Conservation (phyloP, 2,888 invertebrate species). For the Drosophila borealis region DNA sequence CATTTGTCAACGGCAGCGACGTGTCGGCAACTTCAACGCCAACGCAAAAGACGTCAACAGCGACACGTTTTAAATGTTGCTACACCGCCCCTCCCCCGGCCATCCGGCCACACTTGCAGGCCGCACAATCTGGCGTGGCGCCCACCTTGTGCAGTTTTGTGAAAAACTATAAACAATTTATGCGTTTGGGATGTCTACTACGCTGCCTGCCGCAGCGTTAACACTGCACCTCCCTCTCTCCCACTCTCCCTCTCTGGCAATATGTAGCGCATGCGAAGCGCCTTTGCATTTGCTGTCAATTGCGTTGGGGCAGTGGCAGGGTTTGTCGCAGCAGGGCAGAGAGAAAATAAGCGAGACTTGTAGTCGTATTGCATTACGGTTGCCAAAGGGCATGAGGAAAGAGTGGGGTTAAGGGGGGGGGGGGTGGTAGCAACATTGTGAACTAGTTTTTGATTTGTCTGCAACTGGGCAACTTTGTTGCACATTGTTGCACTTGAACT, state of each 20-base stretch:
- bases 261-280: conserved; percentile 74
- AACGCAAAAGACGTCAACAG: conserved; percentile 57
- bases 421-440: conserved; percentile 55
- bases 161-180: conserved; percentile 75
- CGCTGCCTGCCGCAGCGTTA: conserved; percentile 8
- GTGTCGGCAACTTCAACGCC: conserved; percentile 77
- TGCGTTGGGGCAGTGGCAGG: conserved; percentile 36
- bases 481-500: conserved; percentile 79
- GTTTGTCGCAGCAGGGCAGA: background rate
- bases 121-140: conserved; percentile 23
- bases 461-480: conserved; percentile 64
- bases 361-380: conserved; percentile 60
- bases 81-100: conserved; percentile 8
- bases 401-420: background rate
- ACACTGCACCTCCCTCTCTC: background rate
- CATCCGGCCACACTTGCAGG: background rate
- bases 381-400: conserved; percentile 20
- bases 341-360: conserved; percentile 10
- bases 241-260: conserved; percentile 28
- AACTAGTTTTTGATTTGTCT: conserved; percentile 71
- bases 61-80: conserved; percentile 54
- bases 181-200: conserved; percentile 72
- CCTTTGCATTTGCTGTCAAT: conserved; percentile 77
- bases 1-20: conserved; percentile 75
- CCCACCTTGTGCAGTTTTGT: conserved; percentile 39